Conservation (phyloP, 2,888 invertebrate species). For the Mellilla xanthometata region DNA sequence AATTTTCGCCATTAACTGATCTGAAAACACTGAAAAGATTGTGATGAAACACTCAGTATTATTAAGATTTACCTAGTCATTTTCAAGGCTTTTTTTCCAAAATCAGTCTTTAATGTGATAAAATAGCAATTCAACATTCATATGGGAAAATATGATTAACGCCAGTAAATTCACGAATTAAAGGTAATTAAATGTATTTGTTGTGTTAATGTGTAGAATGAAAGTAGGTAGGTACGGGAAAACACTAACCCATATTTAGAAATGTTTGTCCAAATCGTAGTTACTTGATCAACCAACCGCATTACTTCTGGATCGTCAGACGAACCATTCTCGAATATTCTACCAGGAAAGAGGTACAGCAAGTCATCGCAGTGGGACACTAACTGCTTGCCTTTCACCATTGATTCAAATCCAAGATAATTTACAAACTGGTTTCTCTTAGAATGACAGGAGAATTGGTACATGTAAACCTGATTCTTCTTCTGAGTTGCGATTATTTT, state of each 20-base stretch:
- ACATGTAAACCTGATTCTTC: constrained; percentile 41
- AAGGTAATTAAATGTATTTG: too few species aligned
- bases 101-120: too few species aligned
- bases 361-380: constrained; percentile 44
- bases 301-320: constrained; percentile 28
- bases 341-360: constrained; percentile 39
- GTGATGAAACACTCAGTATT: too few species aligned
- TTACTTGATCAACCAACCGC: constrained; percentile 39
- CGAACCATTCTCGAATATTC: constrained; percentile 7
- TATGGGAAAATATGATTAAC: too few species aligned
- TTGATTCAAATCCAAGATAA: constrained; percentile 24
- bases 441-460: constrained; percentile 42
- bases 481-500: constrained; percentile 32
- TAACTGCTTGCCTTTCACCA: constrained; percentile 27
- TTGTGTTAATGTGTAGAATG: too few species aligned
- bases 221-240: neutral
- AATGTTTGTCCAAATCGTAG: constrained; percentile 50
- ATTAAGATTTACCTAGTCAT: too few species aligned
- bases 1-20: too few species aligned
- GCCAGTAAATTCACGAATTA: too few species aligned
- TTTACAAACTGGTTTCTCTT: constrained; percentile 40
- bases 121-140: too few species aligned
- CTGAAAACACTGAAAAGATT: too few species aligned
- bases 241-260: constrained; percentile 50
- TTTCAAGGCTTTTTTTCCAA: too few species aligned